Evolutionary conservation across 2,797 vertebrate genomes (phyloP).

Genomic region (Odontamblyopus rebecca): DNA sequence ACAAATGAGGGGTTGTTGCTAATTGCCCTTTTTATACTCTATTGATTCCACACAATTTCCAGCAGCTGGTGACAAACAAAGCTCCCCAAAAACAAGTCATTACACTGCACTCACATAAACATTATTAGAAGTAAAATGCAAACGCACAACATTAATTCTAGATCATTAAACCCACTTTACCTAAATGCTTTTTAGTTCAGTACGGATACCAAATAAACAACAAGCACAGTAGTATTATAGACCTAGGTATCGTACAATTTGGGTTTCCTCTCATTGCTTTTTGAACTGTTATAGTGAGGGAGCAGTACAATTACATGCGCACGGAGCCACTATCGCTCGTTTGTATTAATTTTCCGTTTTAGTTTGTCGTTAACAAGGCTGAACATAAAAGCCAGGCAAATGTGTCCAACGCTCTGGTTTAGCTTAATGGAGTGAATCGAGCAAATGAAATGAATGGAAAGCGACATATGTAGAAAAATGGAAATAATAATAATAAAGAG

Average conservation of each 20-base stretch:
- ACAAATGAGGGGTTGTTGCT: background rate
- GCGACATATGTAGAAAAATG: background rate
- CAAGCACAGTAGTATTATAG: background rate
- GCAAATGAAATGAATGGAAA: background rate
- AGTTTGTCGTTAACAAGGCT: slow-evolving; percentile 6
- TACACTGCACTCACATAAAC: background rate
- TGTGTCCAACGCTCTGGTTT: background rate
- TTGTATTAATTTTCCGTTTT: slow-evolving; percentile 15
- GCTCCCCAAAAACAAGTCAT: background rate
- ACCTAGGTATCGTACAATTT: background rate
- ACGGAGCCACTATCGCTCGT: slow-evolving; percentile 7
- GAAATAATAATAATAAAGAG: no score
- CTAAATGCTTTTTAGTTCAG: background rate
- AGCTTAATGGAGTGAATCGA: background rate
- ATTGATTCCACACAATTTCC: background rate
- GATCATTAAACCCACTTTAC: background rate
- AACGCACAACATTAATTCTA: slow-evolving; percentile 3
- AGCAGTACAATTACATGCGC: background rate
- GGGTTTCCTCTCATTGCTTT: background rate
- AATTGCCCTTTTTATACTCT: background rate
- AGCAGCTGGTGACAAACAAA: background rate
- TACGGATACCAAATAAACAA: background rate
- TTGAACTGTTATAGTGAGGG: background rate
- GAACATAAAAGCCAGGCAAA: background rate
- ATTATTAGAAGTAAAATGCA: background rate